These are phyloP conservation scores for Hanleya hanleyi DNA, from an alignment of 2,888 invertebrate genomes.

Conservation along the genomic window DNA sequence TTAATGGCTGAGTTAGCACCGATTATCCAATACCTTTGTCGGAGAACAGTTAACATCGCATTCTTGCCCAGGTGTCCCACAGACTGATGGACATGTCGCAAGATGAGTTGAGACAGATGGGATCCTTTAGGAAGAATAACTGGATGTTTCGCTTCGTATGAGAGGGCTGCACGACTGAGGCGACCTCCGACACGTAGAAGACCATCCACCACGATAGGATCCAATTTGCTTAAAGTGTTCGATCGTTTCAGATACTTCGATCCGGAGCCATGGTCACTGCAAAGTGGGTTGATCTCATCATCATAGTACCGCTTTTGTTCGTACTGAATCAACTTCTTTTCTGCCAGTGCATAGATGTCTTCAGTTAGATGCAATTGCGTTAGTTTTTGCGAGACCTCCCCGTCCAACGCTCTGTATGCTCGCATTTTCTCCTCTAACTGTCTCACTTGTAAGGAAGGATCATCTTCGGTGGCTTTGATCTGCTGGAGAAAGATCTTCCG, in stretches of 20 bases:
- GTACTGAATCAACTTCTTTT: not conserved
- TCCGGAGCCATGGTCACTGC: not conserved
- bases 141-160: not conserved
- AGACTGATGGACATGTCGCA: not conserved
- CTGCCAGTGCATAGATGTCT: too few species aligned
- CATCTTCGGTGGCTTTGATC: too few species aligned
- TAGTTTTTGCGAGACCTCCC: too few species aligned
- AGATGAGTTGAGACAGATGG: not conserved
- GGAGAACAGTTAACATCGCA: not conserved
- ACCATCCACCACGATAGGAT: not conserved
- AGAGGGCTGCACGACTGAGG: not conserved
- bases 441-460: too few species aligned
- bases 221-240: not conserved
- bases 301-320: not conserved
- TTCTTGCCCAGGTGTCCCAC: constrained; percentile 1
- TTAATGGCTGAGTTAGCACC: not conserved
- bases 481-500: too few species aligned
- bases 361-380: too few species aligned
- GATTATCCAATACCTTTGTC: not conserved
- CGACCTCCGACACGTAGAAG: not conserved
- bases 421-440: too few species aligned
- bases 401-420: too few species aligned
- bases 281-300: not conserved
- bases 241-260: too few species aligned
- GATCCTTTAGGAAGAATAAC: not conserved